phyloP scores from a whole-genome alignment of 2,888 invertebrate genomes.

The Chrysotoxum bicinctum region DNA sequence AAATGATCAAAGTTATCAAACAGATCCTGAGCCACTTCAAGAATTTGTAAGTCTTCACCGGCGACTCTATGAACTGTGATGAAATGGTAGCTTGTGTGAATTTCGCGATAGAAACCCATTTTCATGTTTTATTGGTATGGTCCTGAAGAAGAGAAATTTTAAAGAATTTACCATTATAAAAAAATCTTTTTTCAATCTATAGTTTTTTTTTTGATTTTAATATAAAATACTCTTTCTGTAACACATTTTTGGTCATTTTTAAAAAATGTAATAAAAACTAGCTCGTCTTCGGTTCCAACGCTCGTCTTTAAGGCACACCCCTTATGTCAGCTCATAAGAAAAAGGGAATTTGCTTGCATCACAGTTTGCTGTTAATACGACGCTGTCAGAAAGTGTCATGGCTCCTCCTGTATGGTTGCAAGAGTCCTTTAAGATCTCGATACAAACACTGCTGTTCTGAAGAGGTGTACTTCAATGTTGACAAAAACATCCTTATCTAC shows the following conservation, averaged over 20 bases:
- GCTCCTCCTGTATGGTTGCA: too few relatives aligned
- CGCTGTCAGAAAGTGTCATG: too few relatives aligned
- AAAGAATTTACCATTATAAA: constrained; percentile 77
- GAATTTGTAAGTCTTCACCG: constrained; percentile 95
- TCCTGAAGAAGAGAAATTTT: constrained; percentile 96
- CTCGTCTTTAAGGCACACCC: too few relatives aligned
- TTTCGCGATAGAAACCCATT: constrained; percentile 94
- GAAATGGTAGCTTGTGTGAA: constrained; percentile 97
- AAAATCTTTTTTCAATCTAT: constrained; percentile 34
- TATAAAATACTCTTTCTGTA: constrained; percentile 57
- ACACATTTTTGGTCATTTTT: constrained; percentile 69
- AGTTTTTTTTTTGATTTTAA: constrained; percentile 20
- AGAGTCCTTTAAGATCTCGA: too few relatives aligned
- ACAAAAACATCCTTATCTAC: too few relatives aligned
- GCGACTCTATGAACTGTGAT: constrained; percentile 96
- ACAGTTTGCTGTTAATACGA: too few relatives aligned
- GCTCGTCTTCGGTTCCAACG: too few relatives aligned
- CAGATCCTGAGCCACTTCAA: constrained; percentile 94
- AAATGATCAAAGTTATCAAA: constrained; percentile 96
- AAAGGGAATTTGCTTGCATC: too few relatives aligned
- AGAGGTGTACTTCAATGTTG: too few relatives aligned
- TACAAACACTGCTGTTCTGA: too few relatives aligned
- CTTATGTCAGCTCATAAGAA: too few relatives aligned
- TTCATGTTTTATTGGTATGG: constrained; percentile 99
- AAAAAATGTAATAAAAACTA: too few relatives aligned